Evolutionary conservation across 37 sponge, comb jelly and placozoan species (phyloP).

Genomic region (Halisarca cf. caerulea): DNA sequence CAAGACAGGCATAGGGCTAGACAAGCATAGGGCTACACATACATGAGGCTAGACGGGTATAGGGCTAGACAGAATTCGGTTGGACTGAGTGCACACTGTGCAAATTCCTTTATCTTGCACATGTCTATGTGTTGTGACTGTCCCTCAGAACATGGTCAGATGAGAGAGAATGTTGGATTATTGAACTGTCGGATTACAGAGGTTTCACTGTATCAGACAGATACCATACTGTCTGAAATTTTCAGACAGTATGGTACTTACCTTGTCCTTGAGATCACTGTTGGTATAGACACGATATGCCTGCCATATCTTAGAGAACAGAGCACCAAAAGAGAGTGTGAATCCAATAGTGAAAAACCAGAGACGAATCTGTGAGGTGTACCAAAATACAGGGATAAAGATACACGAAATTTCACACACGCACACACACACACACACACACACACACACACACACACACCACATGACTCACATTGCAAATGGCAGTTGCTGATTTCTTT

Average conservation of each 20-base stretch:
- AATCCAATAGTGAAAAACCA: conserved; percentile 77
- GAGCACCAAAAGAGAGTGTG: conserved; percentile 78
- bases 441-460: conserved; percentile 30
- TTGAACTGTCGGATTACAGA: too few relatives aligned
- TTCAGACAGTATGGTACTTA: conserved; percentile 5
- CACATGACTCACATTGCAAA: conserved; percentile 4
- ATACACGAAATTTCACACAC: not conserved
- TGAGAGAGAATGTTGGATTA: too few relatives aligned
- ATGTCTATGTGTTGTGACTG: too few relatives aligned
- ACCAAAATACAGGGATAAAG: not conserved
- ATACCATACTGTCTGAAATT: too few relatives aligned
- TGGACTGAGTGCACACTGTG: too few relatives aligned
- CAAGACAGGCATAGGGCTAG: too few relatives aligned
- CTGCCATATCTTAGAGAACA: conserved; percentile 78
- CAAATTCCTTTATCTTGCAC: too few relatives aligned
- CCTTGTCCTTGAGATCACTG: conserved; percentile 10
- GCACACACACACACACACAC: not conserved
- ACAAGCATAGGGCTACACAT: too few relatives aligned
- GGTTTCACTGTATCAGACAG: too few relatives aligned
- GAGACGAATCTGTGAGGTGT: conserved; percentile 37
- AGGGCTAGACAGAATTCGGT: too few relatives aligned
- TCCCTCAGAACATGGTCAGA: too few relatives aligned
- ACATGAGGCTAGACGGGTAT: too few relatives aligned
- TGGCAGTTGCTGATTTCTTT: not conserved
- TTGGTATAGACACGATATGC: conserved; percentile 72